Percentiles rank a stretch among this genome's conserved stretches.
These are phyloP conservation scores for Camponotus vicinus DNA, from an alignment of 1,140 invertebrate genomes.

Conservation along the genomic window DNA sequence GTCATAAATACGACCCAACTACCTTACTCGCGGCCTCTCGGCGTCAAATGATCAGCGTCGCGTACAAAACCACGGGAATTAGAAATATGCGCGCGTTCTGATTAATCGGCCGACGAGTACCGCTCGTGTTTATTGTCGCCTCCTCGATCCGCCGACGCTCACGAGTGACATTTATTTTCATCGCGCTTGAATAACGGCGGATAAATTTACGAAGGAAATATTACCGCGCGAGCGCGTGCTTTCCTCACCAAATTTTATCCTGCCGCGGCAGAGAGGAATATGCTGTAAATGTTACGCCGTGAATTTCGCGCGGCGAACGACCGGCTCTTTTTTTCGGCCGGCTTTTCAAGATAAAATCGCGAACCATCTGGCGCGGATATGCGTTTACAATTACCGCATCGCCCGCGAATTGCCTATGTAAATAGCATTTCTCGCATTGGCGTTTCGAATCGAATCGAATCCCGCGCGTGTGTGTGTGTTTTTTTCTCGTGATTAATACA, in stretches of 20 bases:
- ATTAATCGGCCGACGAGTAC: constrained; percentile 24
- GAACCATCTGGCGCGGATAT: constrained; percentile 56
- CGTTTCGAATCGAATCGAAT: constrained; percentile 11
- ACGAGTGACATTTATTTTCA: constrained; percentile 48
- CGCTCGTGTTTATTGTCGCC: background rate
- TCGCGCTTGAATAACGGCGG: constrained; percentile 47
- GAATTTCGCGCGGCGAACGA: constrained; percentile 33
- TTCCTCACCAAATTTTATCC: constrained; percentile 56
- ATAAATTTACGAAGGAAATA: constrained; percentile 58
- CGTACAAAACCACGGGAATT: constrained; percentile 22
- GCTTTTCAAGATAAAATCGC: constrained; percentile 58
- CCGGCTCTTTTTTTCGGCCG: constrained; percentile 35
- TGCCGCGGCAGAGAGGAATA: constrained; percentile 32
- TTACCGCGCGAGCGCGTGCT: constrained; percentile 24
- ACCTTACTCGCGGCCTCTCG: background rate
- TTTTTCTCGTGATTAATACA: constrained; percentile 46
- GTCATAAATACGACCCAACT: constrained; percentile 44
- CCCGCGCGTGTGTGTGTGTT: background rate
- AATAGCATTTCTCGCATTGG: constrained; percentile 26
- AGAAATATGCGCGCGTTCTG: constrained; percentile 28
- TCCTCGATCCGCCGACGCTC: constrained; percentile 3
- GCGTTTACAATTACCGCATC: constrained; percentile 56
- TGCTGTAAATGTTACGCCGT: constrained; percentile 49
- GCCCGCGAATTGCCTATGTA: constrained; percentile 51
- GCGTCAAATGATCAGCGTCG: background rate